These are phyloP conservation scores for Lymantria monacha DNA, from an alignment of 2,888 invertebrate species.

Conservation along the genomic window DNA sequence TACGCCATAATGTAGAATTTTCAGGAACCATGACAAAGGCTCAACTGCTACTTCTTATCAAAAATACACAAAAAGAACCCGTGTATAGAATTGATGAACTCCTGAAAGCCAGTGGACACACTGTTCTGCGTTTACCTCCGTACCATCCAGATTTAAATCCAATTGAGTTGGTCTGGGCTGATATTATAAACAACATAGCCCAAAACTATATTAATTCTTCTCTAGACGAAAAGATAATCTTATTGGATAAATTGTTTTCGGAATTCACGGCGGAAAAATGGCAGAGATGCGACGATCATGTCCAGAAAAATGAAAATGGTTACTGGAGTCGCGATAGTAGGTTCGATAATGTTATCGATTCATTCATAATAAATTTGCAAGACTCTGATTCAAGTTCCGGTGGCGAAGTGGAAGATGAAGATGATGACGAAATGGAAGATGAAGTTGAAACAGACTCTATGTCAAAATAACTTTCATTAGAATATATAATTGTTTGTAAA, in stretches of 20 bases:
- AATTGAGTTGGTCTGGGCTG: constrained; percentile 2
- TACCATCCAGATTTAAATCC: not conserved
- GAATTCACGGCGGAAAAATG: constrained; percentile 8
- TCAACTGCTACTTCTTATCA: too few relatives aligned
- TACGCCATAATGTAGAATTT: too few relatives aligned
- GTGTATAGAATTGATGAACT: not conserved
- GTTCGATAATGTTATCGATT: constrained; percentile 1
- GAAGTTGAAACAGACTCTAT: not conserved
- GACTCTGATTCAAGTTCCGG: not conserved
- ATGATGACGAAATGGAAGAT: not conserved
- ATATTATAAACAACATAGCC: constrained; percentile 6
- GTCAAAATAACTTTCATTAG: too few relatives aligned
- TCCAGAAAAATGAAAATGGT: constrained; percentile 8
- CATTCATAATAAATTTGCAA: not conserved
- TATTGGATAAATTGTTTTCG: constrained; percentile 3
- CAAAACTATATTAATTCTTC: constrained; percentile 13
- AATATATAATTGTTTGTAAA: too few relatives aligned
- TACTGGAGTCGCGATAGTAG: constrained; percentile 4
- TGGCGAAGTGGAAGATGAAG: too few relatives aligned
- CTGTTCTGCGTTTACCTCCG: constrained; percentile 5
- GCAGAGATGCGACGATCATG: constrained; percentile 11
- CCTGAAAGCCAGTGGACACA: constrained; percentile 1
- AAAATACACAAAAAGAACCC: constrained; percentile 3
- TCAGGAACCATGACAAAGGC: too few relatives aligned
- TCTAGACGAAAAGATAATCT: constrained; percentile 4